Evolutionary conservation across 2,888 invertebrate species (phyloP), one percentile per base, ranked within the genome.

Genomic region (Caenorhabditis sp.): DNA sequence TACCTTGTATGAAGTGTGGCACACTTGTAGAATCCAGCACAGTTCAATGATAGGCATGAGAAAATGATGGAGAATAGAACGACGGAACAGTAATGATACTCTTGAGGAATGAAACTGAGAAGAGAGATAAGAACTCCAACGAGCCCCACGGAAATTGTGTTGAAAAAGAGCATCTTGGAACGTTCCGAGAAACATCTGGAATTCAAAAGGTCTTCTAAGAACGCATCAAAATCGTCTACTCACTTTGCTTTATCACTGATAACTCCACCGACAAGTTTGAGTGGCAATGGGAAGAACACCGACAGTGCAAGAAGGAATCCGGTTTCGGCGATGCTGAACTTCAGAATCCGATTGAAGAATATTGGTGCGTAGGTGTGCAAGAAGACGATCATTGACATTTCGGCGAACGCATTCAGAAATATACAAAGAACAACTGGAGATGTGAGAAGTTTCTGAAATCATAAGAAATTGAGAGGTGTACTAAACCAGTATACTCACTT

Each of bases 11-110:
- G 86, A 19, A 90, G 76, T 0, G 90, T 88, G 12, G 87, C 90
- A 66, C 90, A 90, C 72, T 90, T 90, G 77, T 90, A 90, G 83
- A 90, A 90, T 22, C 89, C 90, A 0, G 89, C 90, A 54, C 88
- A 87, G 66, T 90, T 90, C 16, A 88, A 79, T 2, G 88, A 85
- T 31, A 89, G 73, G 24, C 87, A 87, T 10, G 85, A 82, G 70
- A 87, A 87, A 44, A 89, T 86, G 14, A 87, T 26, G 2, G 89
- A 86, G 84, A 87, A 88, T 19, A 86, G 63, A 51, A 85, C 41
- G 2, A 86, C 85, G 5, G 87, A 69, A 14, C 76, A 16, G 38
- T 80, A 84, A 19, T 76, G 75, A 8, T 61, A 68, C 0, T 51
- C 22, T 49, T 66, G 82, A 2, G 84, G 84, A 24, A 84, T 77